Evolutionary conservation across 2,888 invertebrate genomes (phyloP).

Genomic region (Fragum sueziense): DNA sequence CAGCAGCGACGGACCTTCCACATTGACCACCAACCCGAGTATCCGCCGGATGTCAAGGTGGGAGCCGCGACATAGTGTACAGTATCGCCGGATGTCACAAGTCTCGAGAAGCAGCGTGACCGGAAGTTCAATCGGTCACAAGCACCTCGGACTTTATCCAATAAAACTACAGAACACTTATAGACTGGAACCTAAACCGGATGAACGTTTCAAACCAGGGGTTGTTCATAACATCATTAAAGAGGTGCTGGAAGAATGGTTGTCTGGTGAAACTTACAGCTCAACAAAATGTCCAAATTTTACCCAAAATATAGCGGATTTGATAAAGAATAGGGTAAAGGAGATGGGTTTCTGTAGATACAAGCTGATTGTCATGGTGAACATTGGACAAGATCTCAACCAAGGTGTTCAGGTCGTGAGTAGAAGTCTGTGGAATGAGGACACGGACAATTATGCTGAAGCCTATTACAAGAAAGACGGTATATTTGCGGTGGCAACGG

Average conservation of each 20-base stretch:
- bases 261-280: slow-evolving; percentile 76
- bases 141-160: slow-evolving; percentile 61
- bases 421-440: slow-evolving; percentile 75
- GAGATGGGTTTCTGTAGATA: slow-evolving; percentile 75
- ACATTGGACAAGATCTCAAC: slow-evolving; percentile 73
- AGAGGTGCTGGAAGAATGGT: slow-evolving; percentile 70
- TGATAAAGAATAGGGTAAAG: slow-evolving; percentile 75
- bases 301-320: slow-evolving; percentile 73
- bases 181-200: slow-evolving; percentile 66
- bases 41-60: slow-evolving; percentile 70
- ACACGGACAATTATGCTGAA: slow-evolving; percentile 76
- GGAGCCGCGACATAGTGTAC: slow-evolving; percentile 69
- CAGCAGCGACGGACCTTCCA: slow-evolving; percentile 34
- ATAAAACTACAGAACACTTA: slow-evolving; percentile 75
- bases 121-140: slow-evolving; percentile 67
- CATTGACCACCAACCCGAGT: slow-evolving; percentile 63
- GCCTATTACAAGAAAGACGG: slow-evolving; percentile 70
- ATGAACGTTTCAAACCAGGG: slow-evolving; percentile 71
- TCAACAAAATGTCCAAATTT: slow-evolving; percentile 71
- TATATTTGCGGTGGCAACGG: slow-evolving; percentile 75
- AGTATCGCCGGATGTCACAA: slow-evolving; percentile 73
- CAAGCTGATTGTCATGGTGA: slow-evolving; percentile 76
- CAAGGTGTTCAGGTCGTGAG: slow-evolving; percentile 74
- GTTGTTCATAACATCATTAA: slow-evolving; percentile 68
- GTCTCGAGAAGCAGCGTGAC: slow-evolving; percentile 72